A percentile compares a stretch with the other conserved stretches of the same genome.
phyloP scores from a whole-genome alignment of 2,797 vertebrate species.

The Coreius guichenoti region DNA sequence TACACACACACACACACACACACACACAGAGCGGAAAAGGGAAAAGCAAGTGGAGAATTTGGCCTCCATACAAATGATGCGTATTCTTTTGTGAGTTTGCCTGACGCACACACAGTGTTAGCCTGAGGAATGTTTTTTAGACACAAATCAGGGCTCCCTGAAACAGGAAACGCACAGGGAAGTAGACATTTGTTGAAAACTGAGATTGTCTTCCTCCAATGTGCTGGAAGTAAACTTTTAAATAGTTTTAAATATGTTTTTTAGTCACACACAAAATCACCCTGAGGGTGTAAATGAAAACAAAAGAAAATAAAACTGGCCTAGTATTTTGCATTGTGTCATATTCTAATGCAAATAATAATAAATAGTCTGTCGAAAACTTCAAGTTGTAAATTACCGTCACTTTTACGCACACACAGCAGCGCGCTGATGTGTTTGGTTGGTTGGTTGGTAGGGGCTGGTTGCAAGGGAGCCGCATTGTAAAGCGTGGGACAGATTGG shows the following conservation, averaged over 20 bases:
- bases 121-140: slow-evolving; percentile 73
- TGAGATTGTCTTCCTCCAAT: background rate
- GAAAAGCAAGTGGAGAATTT: slow-evolving; percentile 64
- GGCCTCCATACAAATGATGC: slow-evolving; percentile 63
- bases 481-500: slow-evolving; percentile 89
- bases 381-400: slow-evolving; percentile 26
- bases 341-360: background rate
- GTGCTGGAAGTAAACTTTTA: background rate
- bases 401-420: slow-evolving; percentile 36
- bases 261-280: background rate
- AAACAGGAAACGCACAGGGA: slow-evolving; percentile 62
- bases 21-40: slow-evolving; percentile 77
- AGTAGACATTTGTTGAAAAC: background rate
- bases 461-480: slow-evolving; percentile 84
- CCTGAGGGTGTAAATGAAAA: too few relatives aligned
- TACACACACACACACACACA: slow-evolving; percentile 35
- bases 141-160: slow-evolving; percentile 38
- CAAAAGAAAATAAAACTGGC: background rate
- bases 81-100: slow-evolving; percentile 62
- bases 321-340: too few relatives aligned
- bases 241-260: background rate
- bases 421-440: slow-evolving; percentile 15
- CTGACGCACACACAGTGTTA: slow-evolving; percentile 63
- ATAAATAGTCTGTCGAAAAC: background rate
- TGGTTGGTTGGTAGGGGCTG: slow-evolving; percentile 73